Evolutionary conservation across 1,140 invertebrate genomes (phyloP).

Genomic region (Ceratina calcarata): DNA sequence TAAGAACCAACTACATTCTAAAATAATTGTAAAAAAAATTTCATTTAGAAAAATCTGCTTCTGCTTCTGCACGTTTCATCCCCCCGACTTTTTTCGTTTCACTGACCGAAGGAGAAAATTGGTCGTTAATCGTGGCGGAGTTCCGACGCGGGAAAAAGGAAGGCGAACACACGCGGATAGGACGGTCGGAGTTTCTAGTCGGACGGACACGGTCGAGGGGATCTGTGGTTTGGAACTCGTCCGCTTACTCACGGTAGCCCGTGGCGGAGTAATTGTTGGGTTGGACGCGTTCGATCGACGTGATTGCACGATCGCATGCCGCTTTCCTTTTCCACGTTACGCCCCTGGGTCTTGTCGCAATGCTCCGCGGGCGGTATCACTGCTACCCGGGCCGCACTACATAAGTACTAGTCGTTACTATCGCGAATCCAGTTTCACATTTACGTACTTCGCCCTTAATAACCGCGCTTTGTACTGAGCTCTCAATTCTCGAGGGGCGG

Average conservation of each 20-base stretch:
- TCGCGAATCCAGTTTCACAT: conserved; percentile 12
- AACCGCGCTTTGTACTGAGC: background rate
- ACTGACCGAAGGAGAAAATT: background rate
- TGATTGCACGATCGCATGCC: conserved; percentile 57
- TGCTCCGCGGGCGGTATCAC: conserved; percentile 27
- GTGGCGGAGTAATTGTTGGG: conserved; percentile 50
- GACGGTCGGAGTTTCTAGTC: conserved; percentile 49
- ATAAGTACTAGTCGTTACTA: background rate
- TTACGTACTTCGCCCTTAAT: background rate
- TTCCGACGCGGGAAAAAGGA: background rate
- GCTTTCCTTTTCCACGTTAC: conserved; percentile 54
- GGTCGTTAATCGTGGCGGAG: conserved; percentile 1
- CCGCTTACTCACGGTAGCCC: conserved; percentile 36
- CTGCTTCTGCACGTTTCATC: no score
- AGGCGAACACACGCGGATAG: conserved; percentile 3
- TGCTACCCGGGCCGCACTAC: background rate
- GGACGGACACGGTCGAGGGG: conserved; percentile 55
- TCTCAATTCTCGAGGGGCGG: background rate
- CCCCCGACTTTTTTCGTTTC: background rate
- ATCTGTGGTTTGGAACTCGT: background rate
- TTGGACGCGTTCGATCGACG: conserved; percentile 58
- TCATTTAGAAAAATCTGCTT: no score
- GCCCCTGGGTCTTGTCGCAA: conserved; percentile 48
- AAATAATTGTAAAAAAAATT: no score
- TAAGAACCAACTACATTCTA: no score